Percentiles rank a stretch among this genome's conserved stretches.
Evolutionary conservation across 2,888 invertebrate genomes (phyloP).

Genomic region (Pemphredon lugubris): DNA sequence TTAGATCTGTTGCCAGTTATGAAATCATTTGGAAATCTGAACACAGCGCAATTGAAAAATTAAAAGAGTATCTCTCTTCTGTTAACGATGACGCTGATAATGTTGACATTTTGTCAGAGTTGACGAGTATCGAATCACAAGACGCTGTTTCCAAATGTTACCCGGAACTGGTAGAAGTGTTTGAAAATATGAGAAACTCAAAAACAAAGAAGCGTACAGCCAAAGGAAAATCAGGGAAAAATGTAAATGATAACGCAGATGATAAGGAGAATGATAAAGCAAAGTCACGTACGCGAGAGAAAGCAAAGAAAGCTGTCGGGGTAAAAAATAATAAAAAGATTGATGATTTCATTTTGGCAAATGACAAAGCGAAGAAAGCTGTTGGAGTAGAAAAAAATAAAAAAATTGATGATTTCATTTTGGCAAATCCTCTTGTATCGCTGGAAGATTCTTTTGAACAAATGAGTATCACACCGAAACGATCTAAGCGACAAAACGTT

Average conservation of each 20-base stretch:
- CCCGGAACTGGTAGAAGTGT: conserved; percentile 84
- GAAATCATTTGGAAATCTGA: conserved; percentile 88
- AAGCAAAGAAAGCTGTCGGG: conserved; percentile 17
- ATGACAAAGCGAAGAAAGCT: conserved; percentile 18
- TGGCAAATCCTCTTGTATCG: conserved; percentile 59
- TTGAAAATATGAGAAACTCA: conserved; percentile 83
- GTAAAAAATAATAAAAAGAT: conserved; percentile 52
- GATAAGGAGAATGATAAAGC: background rate
- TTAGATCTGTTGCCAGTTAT: conserved; percentile 85
- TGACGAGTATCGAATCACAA: conserved; percentile 87
- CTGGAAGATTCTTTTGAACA: conserved; percentile 72
- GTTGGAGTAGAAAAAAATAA: conserved; percentile 41
- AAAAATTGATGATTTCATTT: conserved; percentile 64
- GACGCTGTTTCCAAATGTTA: conserved; percentile 85
- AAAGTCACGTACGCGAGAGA: conserved; percentile 24
- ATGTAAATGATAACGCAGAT: conserved; percentile 23
- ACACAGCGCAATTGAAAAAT: conserved; percentile 82
- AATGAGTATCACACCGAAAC: conserved; percentile 76
- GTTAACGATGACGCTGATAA: conserved; percentile 52
- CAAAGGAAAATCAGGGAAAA: too few species aligned
- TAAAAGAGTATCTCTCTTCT: conserved; percentile 78
- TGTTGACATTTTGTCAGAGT: conserved; percentile 71
- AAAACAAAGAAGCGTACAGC: conserved; percentile 71
- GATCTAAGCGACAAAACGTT: conserved; percentile 66
- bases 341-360: too few species aligned